Percentiles rank a stretch among this genome's conserved stretches.
Conservation (phyloP, 1,140 invertebrate genomes). For the Heliothis virescens region DNA sequence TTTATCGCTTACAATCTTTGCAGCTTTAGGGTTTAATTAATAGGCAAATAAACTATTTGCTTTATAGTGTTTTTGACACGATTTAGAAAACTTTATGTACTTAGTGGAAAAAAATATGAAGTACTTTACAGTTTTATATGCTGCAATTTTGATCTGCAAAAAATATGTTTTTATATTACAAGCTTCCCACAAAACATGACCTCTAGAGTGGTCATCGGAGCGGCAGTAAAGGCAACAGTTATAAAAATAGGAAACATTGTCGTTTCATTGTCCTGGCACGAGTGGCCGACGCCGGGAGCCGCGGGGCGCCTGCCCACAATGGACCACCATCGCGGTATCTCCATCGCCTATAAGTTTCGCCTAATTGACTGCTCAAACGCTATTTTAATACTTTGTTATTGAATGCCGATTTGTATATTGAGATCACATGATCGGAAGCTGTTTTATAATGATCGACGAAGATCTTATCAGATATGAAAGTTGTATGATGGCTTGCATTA, state of each 20-base stretch:
- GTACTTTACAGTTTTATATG: not conserved
- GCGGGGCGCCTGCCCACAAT: conserved; percentile 79
- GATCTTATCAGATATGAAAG: conserved; percentile 47
- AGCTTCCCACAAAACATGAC: conserved; percentile 78
- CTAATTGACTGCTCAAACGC: conserved; percentile 85
- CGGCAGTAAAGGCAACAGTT: conserved; percentile 78
- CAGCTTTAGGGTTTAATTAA: conserved; percentile 27
- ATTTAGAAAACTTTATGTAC: not conserved
- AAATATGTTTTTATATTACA: conserved; percentile 32
- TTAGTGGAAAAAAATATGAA: not conserved
- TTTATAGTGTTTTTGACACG: conserved; percentile 28
- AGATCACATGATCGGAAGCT: conserved; percentile 36
- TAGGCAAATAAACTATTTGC: conserved; percentile 38
- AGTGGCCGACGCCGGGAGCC: conserved; percentile 64
- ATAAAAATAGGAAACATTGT: conserved; percentile 78
- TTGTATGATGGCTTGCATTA: not conserved
- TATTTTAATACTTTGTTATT: conserved; percentile 85
- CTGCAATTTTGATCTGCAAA: not conserved
- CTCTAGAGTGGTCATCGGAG: conserved; percentile 73
- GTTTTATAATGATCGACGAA: conserved; percentile 31
- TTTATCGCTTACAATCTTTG: conserved; percentile 19
- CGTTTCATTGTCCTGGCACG: conserved; percentile 65
- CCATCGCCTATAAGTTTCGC: conserved; percentile 83
- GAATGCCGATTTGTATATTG: conserved; percentile 66
- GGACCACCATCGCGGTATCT: conserved; percentile 83